Base-by-base conservation (phyloP, 2,113 vertebrate genomes). In the Physeter macrocephalus region DNA sequence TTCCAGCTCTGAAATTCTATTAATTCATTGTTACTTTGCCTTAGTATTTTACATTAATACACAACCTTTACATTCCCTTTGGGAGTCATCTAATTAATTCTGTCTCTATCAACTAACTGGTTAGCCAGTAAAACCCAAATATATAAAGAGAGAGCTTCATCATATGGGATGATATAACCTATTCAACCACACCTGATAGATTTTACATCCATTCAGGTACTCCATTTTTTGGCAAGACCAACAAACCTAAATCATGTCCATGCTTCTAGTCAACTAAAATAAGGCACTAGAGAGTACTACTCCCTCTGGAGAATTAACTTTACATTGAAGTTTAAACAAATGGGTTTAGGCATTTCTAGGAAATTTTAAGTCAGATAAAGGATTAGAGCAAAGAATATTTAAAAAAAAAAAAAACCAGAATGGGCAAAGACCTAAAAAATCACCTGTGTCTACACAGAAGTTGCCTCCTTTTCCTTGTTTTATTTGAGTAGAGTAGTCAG, bases 281-380 rank as follows among this genome's bases (percentile, higher is more conserved):
- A 66, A 66, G 11, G n/a, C 52, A 83, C 21, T 5, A 84, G 52
- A 66, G 14, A 84, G 6, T 64, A 85, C 15, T 43, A 25, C 27
- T 77, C 49, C 46, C 83, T 81, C 72, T 95, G n/a, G 39, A 93
- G 27, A 97, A 90, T 80, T 80, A 93, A 93, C 43, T 67, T 92
- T 18, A 52, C 62, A 75, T 13, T 86, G 6, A 95, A n/a, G 15
- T 74, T 91, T 72, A 77, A 91, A 74, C 57, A 86, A 62, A 61
- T 25, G 15, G 4, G 15, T n/a, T 96, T 15, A 59, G 69, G 43
- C 36, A 84, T 87, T 90, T 77, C 25, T 83, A 66, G 57, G 36
- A 91, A 93, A 82, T 72, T 92, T 85, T 85, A 88, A 71, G 41
- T 94, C 25, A 93, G 80, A 96, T 74, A 90, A 81, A 88, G 29